A percentile compares a stretch with the other conserved stretches of the same genome.
These are phyloP conservation scores for Leptopilina clavipes DNA, from an alignment of 1,140 invertebrate species.

Conservation along the genomic window DNA sequence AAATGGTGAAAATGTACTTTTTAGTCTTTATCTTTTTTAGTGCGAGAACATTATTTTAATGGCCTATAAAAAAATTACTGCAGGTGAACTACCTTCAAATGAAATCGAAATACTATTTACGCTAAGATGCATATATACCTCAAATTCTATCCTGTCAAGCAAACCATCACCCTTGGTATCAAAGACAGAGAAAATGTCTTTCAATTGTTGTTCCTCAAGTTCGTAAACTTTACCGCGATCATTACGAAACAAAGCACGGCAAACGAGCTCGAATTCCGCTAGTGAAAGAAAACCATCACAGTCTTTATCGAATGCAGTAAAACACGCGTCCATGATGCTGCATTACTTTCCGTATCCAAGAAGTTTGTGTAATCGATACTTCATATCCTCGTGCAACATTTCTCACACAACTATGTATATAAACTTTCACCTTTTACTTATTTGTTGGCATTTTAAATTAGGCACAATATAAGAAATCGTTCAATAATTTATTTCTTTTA, in stretches of 20 bases:
- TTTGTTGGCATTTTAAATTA: not conserved
- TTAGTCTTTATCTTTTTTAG: too few species aligned
- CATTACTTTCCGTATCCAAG: slow-evolving; percentile 58
- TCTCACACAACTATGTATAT: not conserved
- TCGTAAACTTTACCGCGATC: slow-evolving; percentile 89
- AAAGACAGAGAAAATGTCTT: slow-evolving; percentile 87
- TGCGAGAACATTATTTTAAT: too few species aligned
- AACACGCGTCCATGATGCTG: slow-evolving; percentile 88
- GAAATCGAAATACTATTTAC: slow-evolving; percentile 1
- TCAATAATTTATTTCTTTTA: too few species aligned
- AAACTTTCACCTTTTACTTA: slow-evolving; percentile 25
- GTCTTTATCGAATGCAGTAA: slow-evolving; percentile 90
- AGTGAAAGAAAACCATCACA: slow-evolving; percentile 87
- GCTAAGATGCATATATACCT: slow-evolving; percentile 63
- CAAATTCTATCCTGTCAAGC: slow-evolving; percentile 89
- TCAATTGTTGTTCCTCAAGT: slow-evolving; percentile 82
- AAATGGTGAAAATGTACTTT: too few species aligned
- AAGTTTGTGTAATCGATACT: slow-evolving; percentile 72
- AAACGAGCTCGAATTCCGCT: slow-evolving; percentile 87
- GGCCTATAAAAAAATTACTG: too few species aligned
- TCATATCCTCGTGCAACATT: slow-evolving; percentile 24
- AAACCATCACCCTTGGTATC: slow-evolving; percentile 86
- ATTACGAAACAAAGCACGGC: slow-evolving; percentile 89
- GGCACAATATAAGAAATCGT: slow-evolving; percentile 1
- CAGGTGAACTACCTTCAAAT: not conserved